A percentile compares a stretch with the other conserved stretches of the same genome.
Evolutionary conservation across 2,888 invertebrate genomes (phyloP).

Genomic region (Drosophila robusta): DNA sequence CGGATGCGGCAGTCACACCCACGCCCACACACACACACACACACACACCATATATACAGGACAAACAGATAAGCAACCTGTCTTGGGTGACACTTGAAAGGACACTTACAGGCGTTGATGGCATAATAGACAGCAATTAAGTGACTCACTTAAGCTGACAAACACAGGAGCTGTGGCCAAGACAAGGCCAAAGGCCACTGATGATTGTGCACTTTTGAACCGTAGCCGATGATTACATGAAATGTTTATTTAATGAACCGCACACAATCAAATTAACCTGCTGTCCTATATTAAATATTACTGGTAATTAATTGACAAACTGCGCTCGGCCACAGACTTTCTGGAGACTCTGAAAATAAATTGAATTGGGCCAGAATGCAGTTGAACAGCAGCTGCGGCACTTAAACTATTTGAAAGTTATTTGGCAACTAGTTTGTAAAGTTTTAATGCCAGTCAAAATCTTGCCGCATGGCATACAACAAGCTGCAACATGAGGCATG

Average conservation of each 20-base stretch:
- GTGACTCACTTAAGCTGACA: conserved; percentile 71
- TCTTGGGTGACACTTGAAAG: conserved; percentile 56
- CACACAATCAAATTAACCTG: conserved; percentile 28
- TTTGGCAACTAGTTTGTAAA: conserved; percentile 54
- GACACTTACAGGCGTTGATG: conserved; percentile 73
- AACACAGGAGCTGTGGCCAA: conserved; percentile 41
- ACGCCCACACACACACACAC: conserved; percentile 15
- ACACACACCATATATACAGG: conserved; percentile 1
- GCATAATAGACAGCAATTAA: conserved; percentile 79
- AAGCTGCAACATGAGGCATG: conserved; percentile 21
- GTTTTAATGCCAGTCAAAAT: conserved; percentile 48
- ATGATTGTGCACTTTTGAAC: conserved; percentile 56
- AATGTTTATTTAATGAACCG: conserved; percentile 44
- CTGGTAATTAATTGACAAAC: conserved; percentile 16
- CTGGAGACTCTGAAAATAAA: conserved; percentile 10
- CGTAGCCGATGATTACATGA: conserved; percentile 15
- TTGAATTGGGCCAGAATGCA: conserved; percentile 27
- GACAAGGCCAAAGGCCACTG: conserved; percentile 26
- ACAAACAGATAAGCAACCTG: conserved; percentile 49
- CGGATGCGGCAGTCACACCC: conserved; percentile 53
- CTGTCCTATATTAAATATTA: conserved; percentile 16
- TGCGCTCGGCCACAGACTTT: conserved; percentile 5
- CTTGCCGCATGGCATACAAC: conserved; percentile 40
- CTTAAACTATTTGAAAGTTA: conserved; percentile 57
- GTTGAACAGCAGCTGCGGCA: conserved; percentile 23